Conservation (phyloP, 2,113 vertebrate genomes). For the Vombatus ursinus region DNA sequence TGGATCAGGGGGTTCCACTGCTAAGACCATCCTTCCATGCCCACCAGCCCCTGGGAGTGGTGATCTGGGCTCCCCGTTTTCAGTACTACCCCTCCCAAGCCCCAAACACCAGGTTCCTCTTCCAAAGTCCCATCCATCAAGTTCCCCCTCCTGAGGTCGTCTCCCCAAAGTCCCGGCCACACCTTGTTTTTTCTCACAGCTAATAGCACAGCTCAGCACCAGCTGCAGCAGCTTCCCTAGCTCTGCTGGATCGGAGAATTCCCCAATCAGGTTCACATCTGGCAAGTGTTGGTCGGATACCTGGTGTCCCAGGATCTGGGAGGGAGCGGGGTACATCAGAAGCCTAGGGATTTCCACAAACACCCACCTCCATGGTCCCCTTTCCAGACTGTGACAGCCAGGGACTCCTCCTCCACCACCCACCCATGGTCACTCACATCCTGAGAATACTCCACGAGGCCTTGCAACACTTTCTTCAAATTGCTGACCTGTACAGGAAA, state of each 20-base stretch:
- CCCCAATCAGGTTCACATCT: conserved; percentile 89
- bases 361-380: no score
- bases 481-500: conserved; percentile 88
- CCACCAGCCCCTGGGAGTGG: background rate
- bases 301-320: conserved; percentile 89
- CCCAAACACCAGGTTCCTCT: background rate
- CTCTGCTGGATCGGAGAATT: conserved; percentile 88
- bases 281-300: conserved; percentile 89
- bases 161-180: conserved; percentile 3
- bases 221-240: conserved; percentile 92
- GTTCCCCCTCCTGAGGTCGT: background rate
- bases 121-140: background rate
- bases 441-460: conserved; percentile 91
- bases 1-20: conserved; percentile 42
- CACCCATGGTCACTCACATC: conserved; percentile 85
- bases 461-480: conserved; percentile 91
- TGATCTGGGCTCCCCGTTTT: background rate
- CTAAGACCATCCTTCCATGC: background rate
- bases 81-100: background rate
- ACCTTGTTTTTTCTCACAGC: conserved; percentile 96
- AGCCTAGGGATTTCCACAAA: background rate
- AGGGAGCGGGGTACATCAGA: background rate
- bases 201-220: conserved; percentile 92
- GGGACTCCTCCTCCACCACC: background rate
- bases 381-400: no score